Evolutionary conservation across 1,140 invertebrate genomes (phyloP).

Genomic region (Limonius californicus): DNA sequence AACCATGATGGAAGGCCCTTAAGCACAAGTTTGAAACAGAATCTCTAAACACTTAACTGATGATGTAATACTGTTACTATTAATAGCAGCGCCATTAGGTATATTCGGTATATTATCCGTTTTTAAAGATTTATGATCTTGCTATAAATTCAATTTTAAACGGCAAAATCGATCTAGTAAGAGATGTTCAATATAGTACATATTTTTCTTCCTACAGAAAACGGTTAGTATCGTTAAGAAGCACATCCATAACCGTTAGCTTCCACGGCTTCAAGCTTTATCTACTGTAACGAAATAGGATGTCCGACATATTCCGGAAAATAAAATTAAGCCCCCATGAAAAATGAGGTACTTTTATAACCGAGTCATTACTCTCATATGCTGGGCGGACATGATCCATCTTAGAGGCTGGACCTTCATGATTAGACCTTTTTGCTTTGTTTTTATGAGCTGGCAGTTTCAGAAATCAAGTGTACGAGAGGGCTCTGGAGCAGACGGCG

Average conservation of each 20-base stretch:
- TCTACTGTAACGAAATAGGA: constrained; percentile 32
- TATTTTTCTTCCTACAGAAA: constrained; percentile 2
- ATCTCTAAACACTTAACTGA: too few relatives aligned
- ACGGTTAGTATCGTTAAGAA: constrained; percentile 15
- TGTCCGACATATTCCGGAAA: constrained; percentile 32
- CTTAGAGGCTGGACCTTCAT: not conserved
- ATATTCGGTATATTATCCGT: too few relatives aligned
- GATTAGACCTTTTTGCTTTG: not conserved
- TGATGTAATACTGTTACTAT: too few relatives aligned
- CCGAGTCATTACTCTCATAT: constrained; percentile 24
- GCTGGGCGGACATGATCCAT: constrained; percentile 2
- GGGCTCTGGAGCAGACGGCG: too few relatives aligned
- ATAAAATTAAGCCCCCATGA: constrained; percentile 33
- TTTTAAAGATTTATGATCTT: too few relatives aligned
- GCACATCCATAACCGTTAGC: constrained; percentile 11
- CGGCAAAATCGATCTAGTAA: not conserved
- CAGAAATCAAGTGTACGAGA: too few relatives aligned
- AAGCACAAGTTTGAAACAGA: too few relatives aligned
- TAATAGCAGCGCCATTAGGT: too few relatives aligned
- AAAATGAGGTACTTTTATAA: constrained; percentile 31
- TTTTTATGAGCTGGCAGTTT: not conserved
- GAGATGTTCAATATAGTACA: not conserved
- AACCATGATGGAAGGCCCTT: too few relatives aligned
- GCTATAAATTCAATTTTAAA: constrained; percentile 1
- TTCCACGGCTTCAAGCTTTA: constrained; percentile 26